Evolutionary conservation across 2,797 vertebrate genomes (phyloP), one percentile per base, ranked within the genome.

Genomic region (Mus spretus): DNA sequence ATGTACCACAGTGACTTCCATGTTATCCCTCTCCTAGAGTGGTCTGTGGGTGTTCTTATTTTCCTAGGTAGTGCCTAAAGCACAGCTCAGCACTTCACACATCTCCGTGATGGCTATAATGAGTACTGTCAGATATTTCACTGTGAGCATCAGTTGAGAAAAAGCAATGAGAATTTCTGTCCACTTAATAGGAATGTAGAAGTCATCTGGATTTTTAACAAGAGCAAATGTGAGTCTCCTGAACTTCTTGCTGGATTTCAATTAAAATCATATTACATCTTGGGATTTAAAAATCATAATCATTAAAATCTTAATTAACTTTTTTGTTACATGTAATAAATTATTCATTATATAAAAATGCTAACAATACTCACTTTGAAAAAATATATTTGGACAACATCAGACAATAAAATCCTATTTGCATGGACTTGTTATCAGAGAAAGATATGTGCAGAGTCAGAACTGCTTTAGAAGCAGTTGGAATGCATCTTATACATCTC

Each of bases 391-490:
- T 67, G 75, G 34, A 59, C 4, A 55, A 9, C 83, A 70, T 11
- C 28, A 89, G 55, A 6, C 13, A 40, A 47, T 6, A 22, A 9
- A 3, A 57, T 53, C 19, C 40, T 17, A 14, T 67, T 78, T 37
- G 24, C 37, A 59, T 6, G 31, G 2, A 79, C 8, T 37, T 67
- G 26, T 2, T 5, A 11, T 2, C 12, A 28, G 17, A 77, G 3
- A 2, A 2, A 2, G 31, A 57, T 3, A 4, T 28, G 6, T 34
- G 3, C 3, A 17, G 40, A 55, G 14, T 4, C 17, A 47, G 11
- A 22, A 47, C 13, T 37, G 11, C 3, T 44, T 40, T 63, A 34
- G 47, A 55, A 74, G 3, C 3, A 44, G 26, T 0, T 19, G 31
- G 31, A 10, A 92, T 19, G 40, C 19, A 31, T 3, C 6, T 10